Evolutionary conservation across 2,797 vertebrate genomes (phyloP).

Genomic region (Epinephelus awoara): DNA sequence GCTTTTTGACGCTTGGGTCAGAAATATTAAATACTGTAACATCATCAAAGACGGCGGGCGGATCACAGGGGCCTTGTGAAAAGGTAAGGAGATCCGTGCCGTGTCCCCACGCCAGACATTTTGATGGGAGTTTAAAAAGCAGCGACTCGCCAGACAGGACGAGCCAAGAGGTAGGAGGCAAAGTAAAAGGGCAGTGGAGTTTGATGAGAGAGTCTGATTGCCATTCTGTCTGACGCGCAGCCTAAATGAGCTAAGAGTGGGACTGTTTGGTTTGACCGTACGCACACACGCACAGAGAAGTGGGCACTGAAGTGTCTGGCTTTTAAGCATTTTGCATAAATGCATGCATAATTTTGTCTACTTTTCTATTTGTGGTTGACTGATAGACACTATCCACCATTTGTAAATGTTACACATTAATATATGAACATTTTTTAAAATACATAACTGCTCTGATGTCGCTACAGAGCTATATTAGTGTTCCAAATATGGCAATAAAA

Average conservation of each 20-base stretch:
- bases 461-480: not conserved
- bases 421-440: not conserved
- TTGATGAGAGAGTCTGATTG: slow-evolving; percentile 61
- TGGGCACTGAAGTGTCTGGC: slow-evolving; percentile 17
- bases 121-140: slow-evolving; percentile 59
- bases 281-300: slow-evolving; percentile 6
- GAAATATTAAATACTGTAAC: slow-evolving; percentile 37
- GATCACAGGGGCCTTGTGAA: slow-evolving; percentile 37
- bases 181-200: slow-evolving; percentile 60
- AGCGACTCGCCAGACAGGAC: slow-evolving; percentile 45
- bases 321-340: slow-evolving; percentile 33
- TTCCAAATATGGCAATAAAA: not conserved
- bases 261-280: slow-evolving; percentile 28
- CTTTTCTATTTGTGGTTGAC: not conserved
- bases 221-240: slow-evolving; percentile 61
- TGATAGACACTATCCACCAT: not conserved
- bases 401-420: not conserved
- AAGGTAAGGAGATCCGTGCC: slow-evolving; percentile 47
- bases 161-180: slow-evolving; percentile 58
- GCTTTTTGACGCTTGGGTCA: slow-evolving; percentile 26
- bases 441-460: not conserved
- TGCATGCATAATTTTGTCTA: not conserved
- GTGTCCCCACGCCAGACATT: slow-evolving; percentile 48
- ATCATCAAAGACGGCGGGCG: slow-evolving; percentile 15
- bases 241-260: slow-evolving; percentile 49